A percentile compares a stretch with the other conserved stretches of the same genome.
These are phyloP conservation scores for Achatina immaculata DNA, from an alignment of 1,140 invertebrate species.

Conservation along the genomic window DNA sequence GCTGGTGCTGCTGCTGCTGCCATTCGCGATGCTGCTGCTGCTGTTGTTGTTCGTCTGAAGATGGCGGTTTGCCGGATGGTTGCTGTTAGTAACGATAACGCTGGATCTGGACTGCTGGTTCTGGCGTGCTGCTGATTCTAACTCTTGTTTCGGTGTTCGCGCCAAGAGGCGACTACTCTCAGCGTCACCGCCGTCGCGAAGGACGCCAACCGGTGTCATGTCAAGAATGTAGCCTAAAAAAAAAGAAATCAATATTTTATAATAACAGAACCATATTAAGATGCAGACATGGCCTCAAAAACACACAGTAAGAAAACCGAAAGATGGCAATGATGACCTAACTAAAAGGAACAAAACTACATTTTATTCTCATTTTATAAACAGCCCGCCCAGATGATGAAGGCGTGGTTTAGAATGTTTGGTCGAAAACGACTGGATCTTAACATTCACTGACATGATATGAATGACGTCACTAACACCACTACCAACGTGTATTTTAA, in stretches of 20 bases:
- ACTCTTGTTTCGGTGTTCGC: neutral
- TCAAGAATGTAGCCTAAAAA: slow-evolving; percentile 24
- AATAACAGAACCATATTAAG: neutral
- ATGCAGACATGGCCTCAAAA: too few relatives aligned
- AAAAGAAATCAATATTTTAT: neutral
- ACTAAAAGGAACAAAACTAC: too few relatives aligned
- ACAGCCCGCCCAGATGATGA: too few relatives aligned
- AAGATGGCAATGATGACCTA: too few relatives aligned
- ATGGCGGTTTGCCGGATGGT: slow-evolving; percentile 33
- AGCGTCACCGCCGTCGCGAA: neutral
- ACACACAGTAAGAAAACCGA: too few relatives aligned
- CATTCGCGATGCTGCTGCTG: neutral
- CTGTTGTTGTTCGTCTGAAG: neutral
- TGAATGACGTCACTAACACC: too few relatives aligned
- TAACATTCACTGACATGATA: too few relatives aligned
- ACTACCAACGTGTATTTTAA: too few relatives aligned
- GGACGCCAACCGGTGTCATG: slow-evolving; percentile 5
- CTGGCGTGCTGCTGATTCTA: slow-evolving; percentile 9
- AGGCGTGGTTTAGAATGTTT: too few relatives aligned
- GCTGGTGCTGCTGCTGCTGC: neutral
- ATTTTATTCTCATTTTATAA: too few relatives aligned
- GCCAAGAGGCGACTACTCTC: neutral
- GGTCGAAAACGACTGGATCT: too few relatives aligned
- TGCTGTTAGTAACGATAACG: slow-evolving; percentile 38
- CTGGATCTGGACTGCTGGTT: slow-evolving; percentile 23